Evolutionary conservation across 2,113 vertebrate species (phyloP), one percentile per base, ranked within the genome.

Genomic region (Fregata magnificens): DNA sequence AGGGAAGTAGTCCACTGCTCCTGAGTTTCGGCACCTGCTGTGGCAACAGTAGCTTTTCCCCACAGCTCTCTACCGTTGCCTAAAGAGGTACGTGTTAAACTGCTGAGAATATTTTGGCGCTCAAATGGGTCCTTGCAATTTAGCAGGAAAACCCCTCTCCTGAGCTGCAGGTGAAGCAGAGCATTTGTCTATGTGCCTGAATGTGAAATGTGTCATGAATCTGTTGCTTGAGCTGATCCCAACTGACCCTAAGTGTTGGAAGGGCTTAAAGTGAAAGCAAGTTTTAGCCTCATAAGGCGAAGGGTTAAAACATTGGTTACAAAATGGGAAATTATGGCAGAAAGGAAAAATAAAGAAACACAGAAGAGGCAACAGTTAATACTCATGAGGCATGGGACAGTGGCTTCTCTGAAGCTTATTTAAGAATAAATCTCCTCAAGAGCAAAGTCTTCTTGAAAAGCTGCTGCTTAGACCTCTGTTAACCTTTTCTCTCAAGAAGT

Each of bases 401-500:
- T 81, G 72, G 32, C 44, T 78, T 91, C 77, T 96, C 89, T 89
- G 73, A 87, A 87, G 44, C 56, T 86, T 91, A 40, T 72, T 84
- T 86, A 93, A 74, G 86, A 88, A 50, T 44, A 88, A 89, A 94
- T 96, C 70, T 81, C 11, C 45, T 82, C 61, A 58, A 89, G 81
- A 97, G 26, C 84, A 89, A 71, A 93, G 83, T 79, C 13, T 1
- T 93, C 49, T 79, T 76, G 77, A 67, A 89, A 74, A 69, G 34
- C 61, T 91, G 52, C 45, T 74, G 16, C 52, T 85, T 67, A 85
- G 73, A 87, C 61, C 84, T 32, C 65, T 44, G 56, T 94, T 96
- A 96, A 94, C 84, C 84, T 88, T 90, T 92, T 76, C 55, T 87
- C 65, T 91, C 40, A 84, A 79, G 40, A 89, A 87, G 44, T 85